phyloP scores from a whole-genome alignment of 2,888 invertebrate species.

The Synanthedon andrenaeformis region DNA sequence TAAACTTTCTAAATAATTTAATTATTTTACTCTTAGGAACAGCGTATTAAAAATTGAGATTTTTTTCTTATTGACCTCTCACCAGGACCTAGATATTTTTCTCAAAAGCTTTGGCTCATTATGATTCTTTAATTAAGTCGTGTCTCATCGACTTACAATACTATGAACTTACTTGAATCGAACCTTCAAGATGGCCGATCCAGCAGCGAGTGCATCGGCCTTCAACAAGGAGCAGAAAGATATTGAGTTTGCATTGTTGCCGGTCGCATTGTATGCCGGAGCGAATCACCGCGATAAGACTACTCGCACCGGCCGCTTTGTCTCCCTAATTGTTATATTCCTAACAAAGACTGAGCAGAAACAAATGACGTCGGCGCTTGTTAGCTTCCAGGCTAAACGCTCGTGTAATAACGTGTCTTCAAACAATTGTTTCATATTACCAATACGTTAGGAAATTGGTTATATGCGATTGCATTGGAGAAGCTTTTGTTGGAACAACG shows the following conservation, averaged over 20 bases:
- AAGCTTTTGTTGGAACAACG: conserved; percentile 33
- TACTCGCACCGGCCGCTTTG: conserved; percentile 45
- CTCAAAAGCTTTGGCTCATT: too few relatives aligned
- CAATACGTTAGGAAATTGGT: conserved; percentile 63
- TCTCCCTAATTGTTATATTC: conserved; percentile 61
- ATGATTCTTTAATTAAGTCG: background rate
- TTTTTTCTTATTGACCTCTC: too few relatives aligned
- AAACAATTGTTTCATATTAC: conserved; percentile 54
- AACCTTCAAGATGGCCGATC: conserved; percentile 40
- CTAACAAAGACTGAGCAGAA: conserved; percentile 56
- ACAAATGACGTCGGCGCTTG: conserved; percentile 51
- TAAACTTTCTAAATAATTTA: too few relatives aligned
- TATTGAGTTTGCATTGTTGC: conserved; percentile 60
- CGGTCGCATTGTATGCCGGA: conserved; percentile 37
- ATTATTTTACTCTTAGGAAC: too few relatives aligned
- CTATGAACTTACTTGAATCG: conserved; percentile 22
- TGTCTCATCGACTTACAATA: conserved; percentile 6
- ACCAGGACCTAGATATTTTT: too few relatives aligned
- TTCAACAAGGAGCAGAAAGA: conserved; percentile 56
- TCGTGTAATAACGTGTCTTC: conserved; percentile 61
- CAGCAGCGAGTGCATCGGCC: conserved; percentile 55
- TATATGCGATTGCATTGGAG: conserved; percentile 38
- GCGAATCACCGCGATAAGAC: conserved; percentile 46
- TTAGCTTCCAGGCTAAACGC: conserved; percentile 58
- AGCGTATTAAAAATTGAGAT: too few relatives aligned